Base-by-base conservation (phyloP, 1,140 invertebrate genomes). In the Drosophila ironensis region DNA sequence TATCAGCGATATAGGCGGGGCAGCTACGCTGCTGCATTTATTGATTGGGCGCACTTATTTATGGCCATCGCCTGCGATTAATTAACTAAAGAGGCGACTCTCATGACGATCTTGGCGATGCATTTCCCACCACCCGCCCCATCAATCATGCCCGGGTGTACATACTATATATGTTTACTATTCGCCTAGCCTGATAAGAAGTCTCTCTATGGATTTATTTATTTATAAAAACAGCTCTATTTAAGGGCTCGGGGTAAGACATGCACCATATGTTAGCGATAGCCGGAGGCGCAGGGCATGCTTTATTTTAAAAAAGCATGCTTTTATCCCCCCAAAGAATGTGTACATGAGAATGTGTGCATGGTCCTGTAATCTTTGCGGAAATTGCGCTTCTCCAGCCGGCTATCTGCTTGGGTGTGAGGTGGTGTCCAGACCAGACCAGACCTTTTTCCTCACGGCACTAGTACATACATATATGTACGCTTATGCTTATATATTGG, bases 111-210 rank as follows among this genome's bases (percentile, higher is more conserved):
- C 30, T 12, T 11, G 28, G 9, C n/a, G 8, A 6, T n/a, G 28
- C 11, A 30, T 3, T 30, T 9, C 28, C 3, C 28, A 11, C 30
- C 2, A 12, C 30, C 30, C 30, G 30, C 30, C 30, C 30, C 30
- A 33, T 33, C 30, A 33, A 33, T 33, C 30, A 33, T 33, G n/a
- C 30, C 11, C 14, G 30, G 2, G 28, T n/a, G n/a, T n/a, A n/a
- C n/a, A n/a, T n/a, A 11, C 1, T 33, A 12, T 14, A 5, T 33
- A 11, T 33, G 14, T 33, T 33, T 33, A 12, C 30, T 44, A 44
- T 25, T 44, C 25, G 12, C 11, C 4, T 22, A 20, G 19, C 38
- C n/a, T 59, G 57, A 61, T 61, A 61, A 54, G 44, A 54, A 17
- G 12, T 16, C 27, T 50, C 16, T 24, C 4, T 8, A n/a, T n/a